Percentiles rank a stretch among this genome's conserved stretches.
Conservation (phyloP, 1,140 invertebrate genomes). For the Neelides sp. region DNA sequence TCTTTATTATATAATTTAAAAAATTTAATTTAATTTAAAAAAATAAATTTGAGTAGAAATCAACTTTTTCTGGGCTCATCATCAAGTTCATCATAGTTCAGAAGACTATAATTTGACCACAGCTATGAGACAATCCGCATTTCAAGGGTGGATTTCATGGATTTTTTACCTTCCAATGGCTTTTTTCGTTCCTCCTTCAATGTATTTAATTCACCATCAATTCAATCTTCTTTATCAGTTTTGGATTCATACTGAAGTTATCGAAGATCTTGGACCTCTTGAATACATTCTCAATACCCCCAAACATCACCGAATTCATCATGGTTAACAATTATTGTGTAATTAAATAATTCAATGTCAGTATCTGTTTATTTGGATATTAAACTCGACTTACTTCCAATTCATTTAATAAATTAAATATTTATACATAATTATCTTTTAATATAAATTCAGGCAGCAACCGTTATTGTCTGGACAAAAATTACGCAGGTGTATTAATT, state of each 20-base stretch:
- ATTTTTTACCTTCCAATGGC: constrained; percentile 75
- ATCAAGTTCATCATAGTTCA: constrained; percentile 91
- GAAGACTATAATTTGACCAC: constrained; percentile 89
- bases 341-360: background rate
- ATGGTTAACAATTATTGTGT: constrained; percentile 46
- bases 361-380: background rate
- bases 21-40: no score
- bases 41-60: no score
- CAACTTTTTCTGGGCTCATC: constrained; percentile 82
- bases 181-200: constrained; percentile 64
- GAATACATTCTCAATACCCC: constrained; percentile 79
- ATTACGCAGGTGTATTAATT: constrained; percentile 73
- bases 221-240: constrained; percentile 82
- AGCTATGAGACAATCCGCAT: constrained; percentile 64
- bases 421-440: constrained; percentile 1
- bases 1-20: no score
- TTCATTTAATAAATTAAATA: background rate
- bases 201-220: constrained; percentile 69
- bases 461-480: constrained; percentile 72
- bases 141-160: constrained; percentile 74
- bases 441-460: constrained; percentile 40
- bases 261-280: constrained; percentile 60
- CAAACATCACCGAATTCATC: constrained; percentile 77
- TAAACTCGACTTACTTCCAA: background rate
- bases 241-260: constrained; percentile 78